Base-by-base conservation (phyloP, 2,888 invertebrate species). In the Aphidoletes aphidimyza region DNA sequence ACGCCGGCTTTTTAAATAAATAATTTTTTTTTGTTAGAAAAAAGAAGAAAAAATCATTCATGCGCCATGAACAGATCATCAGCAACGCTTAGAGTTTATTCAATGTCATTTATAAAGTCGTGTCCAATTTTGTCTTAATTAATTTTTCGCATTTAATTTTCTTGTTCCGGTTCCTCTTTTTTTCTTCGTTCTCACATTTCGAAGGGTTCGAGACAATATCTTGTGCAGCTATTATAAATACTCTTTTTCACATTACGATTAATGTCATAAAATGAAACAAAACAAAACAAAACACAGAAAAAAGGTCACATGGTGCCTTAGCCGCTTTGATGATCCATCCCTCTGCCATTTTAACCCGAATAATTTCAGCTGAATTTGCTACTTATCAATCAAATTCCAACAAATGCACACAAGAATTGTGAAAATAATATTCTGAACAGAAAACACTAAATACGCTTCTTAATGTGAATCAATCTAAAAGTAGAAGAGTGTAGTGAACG, bases 21-120 rank as follows among this genome's bases (percentile, higher is more conserved):
- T 54, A 47, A 9, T 14, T n/a, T n/a, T n/a, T n/a, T n/a, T n/a
- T n/a, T n/a, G n/a, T n/a, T n/a, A n/a, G n/a, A n/a, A n/a, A 19
- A 47, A 47, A 2, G 6, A n/a, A 54, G 5, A 30, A 30, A 69
- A 14, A 69, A 30, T 69, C 69, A 30, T 30, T 30, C 30, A 69
- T 30, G 69, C 69, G 69, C 69, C 30, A 69, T 54, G 54, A 54
- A 69, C 69, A 69, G 69, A 69, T 30, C 34, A 69, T 30, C 69
- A 30, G 14, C 3, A 69, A 69, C n/a, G 34, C 17, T 69, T 22
- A 1, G 54, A 22, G 22, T 54, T 54, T 54, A 54, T 22, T n/a
- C 22, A 22, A 54, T 11, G 22, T 22, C 54, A 54, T 54, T 54
- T 54, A 22, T 54, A 47, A 6, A 3, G 17, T 26, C 19, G 2